Conservation (phyloP, 2,113 vertebrate species). For the Corythaeola cristata region DNA sequence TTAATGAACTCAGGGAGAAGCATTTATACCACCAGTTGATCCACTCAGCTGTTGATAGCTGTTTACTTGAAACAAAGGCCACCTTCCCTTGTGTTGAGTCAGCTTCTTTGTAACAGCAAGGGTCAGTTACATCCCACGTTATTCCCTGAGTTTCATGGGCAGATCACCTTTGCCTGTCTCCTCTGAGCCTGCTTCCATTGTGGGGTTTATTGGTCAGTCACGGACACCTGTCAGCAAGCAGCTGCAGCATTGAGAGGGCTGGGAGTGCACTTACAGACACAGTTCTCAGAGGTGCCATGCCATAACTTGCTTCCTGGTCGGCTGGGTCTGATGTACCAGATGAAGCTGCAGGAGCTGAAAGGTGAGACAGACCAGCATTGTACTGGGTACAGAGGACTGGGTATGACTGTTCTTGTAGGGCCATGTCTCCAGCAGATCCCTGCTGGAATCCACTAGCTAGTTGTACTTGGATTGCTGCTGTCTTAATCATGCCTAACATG, state of each 20-base stretch:
- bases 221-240: background rate
- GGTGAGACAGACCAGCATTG: background rate
- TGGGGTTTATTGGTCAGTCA: background rate
- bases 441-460: background rate
- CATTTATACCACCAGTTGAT: background rate
- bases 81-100: background rate
- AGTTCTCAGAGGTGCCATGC: background rate
- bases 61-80: background rate
- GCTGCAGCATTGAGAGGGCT: background rate
- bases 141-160: background rate
- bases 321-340: background rate
- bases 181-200: background rate
- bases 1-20: background rate
- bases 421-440: background rate
- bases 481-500: background rate
- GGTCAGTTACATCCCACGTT: background rate
- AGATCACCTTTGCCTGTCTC: background rate
- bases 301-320: background rate
- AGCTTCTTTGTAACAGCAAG: background rate
- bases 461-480: background rate
- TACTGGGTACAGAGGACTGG: accelerated
- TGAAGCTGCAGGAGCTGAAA: background rate
- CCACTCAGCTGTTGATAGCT: background rate
- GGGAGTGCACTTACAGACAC: background rate
- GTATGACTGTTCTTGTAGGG: background rate